These are phyloP conservation scores for Procavia capensis DNA, from an alignment of 2,113 vertebrate species.

Conservation along the genomic window DNA sequence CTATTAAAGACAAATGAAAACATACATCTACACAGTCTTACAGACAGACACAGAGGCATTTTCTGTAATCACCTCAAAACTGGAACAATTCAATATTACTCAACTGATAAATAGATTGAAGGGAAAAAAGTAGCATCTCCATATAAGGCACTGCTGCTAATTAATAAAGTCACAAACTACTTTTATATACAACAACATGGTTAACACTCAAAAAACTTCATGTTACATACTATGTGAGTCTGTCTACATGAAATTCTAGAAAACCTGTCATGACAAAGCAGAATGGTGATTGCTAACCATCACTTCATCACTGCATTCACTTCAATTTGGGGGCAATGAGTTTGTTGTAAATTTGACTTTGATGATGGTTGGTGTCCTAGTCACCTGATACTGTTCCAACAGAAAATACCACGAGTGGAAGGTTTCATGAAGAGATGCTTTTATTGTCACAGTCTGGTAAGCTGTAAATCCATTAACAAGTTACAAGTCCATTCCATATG, in stretches of 20 bases:
- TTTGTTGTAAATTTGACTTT: not conserved
- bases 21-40: not conserved
- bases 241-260: no score
- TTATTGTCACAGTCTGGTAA: no score
- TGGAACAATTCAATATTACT: not conserved
- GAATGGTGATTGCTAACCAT: not conserved
- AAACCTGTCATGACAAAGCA: not conserved
- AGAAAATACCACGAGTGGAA: no score
- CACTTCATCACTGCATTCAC: no score
- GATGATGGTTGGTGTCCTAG: no score
- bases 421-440: no score
- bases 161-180: not conserved
- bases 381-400: no score
- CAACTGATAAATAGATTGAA: not conserved
- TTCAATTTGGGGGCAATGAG: fast-evolving
- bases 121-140: not conserved
- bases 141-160: not conserved
- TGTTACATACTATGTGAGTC: not conserved
- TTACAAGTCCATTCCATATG: no score
- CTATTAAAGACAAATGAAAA: not conserved
- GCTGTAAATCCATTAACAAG: no score
- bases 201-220: not conserved
- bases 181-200: not conserved
- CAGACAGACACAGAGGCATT: not conserved
- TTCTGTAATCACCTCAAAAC: not conserved